Evolutionary conservation across 2,797 vertebrate species (phyloP), one percentile per base, ranked within the genome.

Genomic region (Pagetopsis macropterus): DNA sequence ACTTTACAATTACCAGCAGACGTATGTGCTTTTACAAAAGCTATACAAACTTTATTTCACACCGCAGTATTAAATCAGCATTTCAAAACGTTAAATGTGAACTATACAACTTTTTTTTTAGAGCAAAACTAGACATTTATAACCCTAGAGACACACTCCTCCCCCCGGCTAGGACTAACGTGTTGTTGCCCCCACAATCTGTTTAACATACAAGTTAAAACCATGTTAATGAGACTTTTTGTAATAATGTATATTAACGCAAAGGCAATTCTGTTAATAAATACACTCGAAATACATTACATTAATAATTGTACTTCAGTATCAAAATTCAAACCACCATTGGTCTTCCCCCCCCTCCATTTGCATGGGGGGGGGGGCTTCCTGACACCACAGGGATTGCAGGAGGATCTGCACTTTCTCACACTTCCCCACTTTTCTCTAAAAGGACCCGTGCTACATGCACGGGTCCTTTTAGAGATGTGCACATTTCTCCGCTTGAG

Each of bases 381-480:
- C 3, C 48, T 59, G 17, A 13, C 69, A 70, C 56, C 63, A 14
- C 56, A 40, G 52, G 72, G 76, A 83, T 68, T 84, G 63, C 70
- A 59, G 55, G 2, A 15, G 43, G 70, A 80, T 61, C 59, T 52
- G 9, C 27, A 57, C 40, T 63, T 80, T 61, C 61, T 70, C 15
- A 9, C 49, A n/a, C 72, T 76, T 65, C 64, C 58, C 58, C 10
- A 2, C 41, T n/a, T n/a, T n/a, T n/a, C n/a, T n/a, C n/a, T n/a
- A n/a, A n/a, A n/a, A n/a, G n/a, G n/a, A n/a, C n/a, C n/a, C n/a
- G n/a, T n/a, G n/a, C n/a, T n/a, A n/a, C n/a, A n/a, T n/a, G n/a
- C 10, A 2, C 41, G 14, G 40, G 0, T 19, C 16, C 27, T 16
- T 5, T 21, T 11, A 0, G 11, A 60, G 45, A 57, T 16, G 46